These are phyloP conservation scores for Notolabrus celidotus DNA, from an alignment of 2,797 vertebrate species.

Conservation along the genomic window DNA sequence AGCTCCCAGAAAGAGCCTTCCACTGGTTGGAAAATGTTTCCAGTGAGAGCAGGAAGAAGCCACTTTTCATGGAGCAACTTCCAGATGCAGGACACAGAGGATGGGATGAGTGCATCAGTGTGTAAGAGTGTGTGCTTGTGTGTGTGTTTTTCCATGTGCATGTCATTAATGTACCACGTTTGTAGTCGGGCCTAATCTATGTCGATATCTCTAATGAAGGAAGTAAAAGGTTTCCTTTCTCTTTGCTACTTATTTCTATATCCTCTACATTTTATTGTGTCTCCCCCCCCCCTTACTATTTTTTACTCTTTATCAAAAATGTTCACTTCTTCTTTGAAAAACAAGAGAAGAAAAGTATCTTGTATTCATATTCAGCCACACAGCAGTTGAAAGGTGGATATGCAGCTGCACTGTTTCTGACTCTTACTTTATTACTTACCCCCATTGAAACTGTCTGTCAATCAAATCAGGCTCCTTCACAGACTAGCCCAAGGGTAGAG, in stretches of 20 bases:
- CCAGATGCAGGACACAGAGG: slow-evolving; percentile 84
- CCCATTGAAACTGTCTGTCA: slow-evolving; percentile 80
- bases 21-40: slow-evolving; percentile 85
- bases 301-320: slow-evolving; percentile 19
- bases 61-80: slow-evolving; percentile 86
- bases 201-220: slow-evolving; percentile 57
- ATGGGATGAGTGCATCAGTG: slow-evolving; percentile 65
- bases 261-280: not conserved
- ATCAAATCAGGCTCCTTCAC: slow-evolving; percentile 75
- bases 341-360: slow-evolving; percentile 55
- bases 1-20: slow-evolving; percentile 85
- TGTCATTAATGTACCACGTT: slow-evolving; percentile 52
- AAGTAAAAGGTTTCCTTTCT: slow-evolving; percentile 46
- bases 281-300: no score
- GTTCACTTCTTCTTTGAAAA: slow-evolving; percentile 23
- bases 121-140: slow-evolving; percentile 20
- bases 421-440: slow-evolving; percentile 76
- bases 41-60: slow-evolving; percentile 85
- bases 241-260: not conserved
- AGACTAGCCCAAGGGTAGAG: slow-evolving; percentile 78
- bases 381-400: slow-evolving; percentile 68
- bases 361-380: slow-evolving; percentile 48
- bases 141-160: slow-evolving; percentile 60
- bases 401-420: slow-evolving; percentile 65
- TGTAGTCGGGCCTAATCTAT: slow-evolving; percentile 42